Base-by-base conservation (phyloP, 2,113 vertebrate species). In the Ctenodactylus gundi region DNA sequence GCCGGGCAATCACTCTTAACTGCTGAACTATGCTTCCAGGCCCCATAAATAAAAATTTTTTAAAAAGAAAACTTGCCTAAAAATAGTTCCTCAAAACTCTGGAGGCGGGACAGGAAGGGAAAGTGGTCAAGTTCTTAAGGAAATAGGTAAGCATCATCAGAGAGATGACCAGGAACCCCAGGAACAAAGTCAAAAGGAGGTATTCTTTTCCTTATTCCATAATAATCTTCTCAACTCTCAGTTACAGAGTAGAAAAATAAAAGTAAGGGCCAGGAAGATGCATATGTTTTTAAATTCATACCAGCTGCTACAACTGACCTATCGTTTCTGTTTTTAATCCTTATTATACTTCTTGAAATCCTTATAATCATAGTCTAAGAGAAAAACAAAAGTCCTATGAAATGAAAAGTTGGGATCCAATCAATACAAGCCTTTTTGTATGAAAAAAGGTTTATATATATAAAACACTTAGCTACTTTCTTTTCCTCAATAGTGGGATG, bases 321-420 rank as follows among this genome's bases (percentile, higher is more conserved):
- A 7, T n/a, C n/a, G n/a, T n/a, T 82, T 93, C 57, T 87, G 44
- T 44, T 86, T 94, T 83, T 73, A 81, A 94, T 85, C 46, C 27
- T 77, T 86, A 89, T 75, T 82, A 27, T 34, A 95, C 77, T 95
- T 93, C 85, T 96, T 91, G 58, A 90, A 95, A 88, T 93, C 34
- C 82, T 84, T 82, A 68, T 55, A 95, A 88, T 87, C 58, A 78
- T 53, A 93, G 65, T 65, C 49, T 83, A 58, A 92, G 10, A n/a
- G 49, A 57, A 94, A 88, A 83, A 90, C 27, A 96, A 46, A 94
- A 84, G 18, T 77, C 18, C 53, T 70, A 72, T n/a, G 70, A 94
- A 80, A 86, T 46, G 6, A 62, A 87, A 84, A 17, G 23, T 44
- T 94, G 87, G 29, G n/a, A 17, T 44, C 34, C 83, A 93, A 57